Evolutionary conservation across 2,113 vertebrate species (phyloP).

Genomic region (Zosterops lateralis): DNA sequence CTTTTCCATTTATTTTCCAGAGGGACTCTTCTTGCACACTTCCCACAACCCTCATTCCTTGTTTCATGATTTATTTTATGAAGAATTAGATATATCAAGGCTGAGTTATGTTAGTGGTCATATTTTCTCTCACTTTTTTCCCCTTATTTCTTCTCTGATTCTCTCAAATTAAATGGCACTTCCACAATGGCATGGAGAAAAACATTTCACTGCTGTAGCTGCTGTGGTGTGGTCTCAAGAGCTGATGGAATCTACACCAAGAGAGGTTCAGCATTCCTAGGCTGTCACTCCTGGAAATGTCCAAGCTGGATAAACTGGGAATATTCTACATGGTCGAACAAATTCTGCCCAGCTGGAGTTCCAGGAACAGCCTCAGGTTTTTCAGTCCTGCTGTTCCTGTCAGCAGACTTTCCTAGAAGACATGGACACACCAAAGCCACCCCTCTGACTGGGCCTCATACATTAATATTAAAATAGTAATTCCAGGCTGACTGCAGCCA

Average conservation of each 20-base stretch:
- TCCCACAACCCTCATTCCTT: not conserved
- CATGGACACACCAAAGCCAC: not conserved
- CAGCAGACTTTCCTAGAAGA: not conserved
- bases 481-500: not conserved
- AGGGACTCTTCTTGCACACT: not conserved
- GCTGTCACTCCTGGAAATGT: not conserved
- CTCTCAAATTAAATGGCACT: not conserved
- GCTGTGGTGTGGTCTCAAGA: not conserved
- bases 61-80: not conserved
- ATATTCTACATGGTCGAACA: no score
- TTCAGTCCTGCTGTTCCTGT: not conserved
- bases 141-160: not conserved
- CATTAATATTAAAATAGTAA: not conserved
- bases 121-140: not conserved
- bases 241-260: not conserved
- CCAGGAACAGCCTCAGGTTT: not conserved
- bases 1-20: not conserved
- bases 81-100: not conserved
- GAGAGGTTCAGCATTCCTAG: not conserved
- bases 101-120: not conserved
- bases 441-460: not conserved
- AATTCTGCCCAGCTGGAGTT: not conserved
- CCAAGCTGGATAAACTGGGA: not conserved
- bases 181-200: not conserved
- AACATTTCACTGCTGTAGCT: not conserved